These are phyloP conservation scores for Diplodus sargus DNA, from an alignment of 2,797 vertebrate species.

Conservation along the genomic window DNA sequence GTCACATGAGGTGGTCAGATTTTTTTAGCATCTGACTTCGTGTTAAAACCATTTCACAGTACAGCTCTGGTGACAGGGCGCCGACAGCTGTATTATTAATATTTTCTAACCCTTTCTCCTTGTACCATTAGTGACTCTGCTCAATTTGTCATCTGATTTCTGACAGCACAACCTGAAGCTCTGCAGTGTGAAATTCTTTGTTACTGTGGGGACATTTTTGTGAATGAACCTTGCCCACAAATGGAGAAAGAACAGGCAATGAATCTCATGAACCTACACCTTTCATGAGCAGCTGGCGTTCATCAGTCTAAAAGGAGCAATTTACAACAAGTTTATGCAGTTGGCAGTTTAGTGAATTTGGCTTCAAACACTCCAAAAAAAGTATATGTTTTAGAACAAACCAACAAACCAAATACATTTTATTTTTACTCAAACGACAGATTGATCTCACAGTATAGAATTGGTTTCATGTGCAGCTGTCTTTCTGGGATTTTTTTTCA, in stretches of 20 bases:
- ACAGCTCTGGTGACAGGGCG: not conserved
- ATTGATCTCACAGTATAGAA: constrained; percentile 4
- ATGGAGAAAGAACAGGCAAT: no score
- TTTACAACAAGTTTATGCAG: no score
- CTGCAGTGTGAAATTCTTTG: not conserved
- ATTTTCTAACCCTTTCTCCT: not conserved
- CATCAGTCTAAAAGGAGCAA: no score
- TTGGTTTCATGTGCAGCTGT: not conserved
- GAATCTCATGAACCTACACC: no score
- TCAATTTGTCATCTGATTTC: not conserved
- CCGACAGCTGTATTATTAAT: not conserved
- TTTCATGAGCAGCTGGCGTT: no score
- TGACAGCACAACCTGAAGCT: not conserved
- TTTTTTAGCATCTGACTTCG: not conserved
- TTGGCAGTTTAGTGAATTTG: no score
- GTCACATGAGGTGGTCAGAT: not conserved
- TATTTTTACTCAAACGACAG: not conserved
- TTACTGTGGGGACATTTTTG: no score
- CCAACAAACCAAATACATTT: not conserved
- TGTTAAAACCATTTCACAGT: not conserved
- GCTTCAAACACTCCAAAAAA: no score
- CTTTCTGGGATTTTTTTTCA: not conserved
- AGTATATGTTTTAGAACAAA: no score
- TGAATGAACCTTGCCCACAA: no score
- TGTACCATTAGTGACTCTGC: not conserved